These are phyloP conservation scores for Drosophila picticornis DNA, from an alignment of 2,888 invertebrate species.

Conservation along the genomic window DNA sequence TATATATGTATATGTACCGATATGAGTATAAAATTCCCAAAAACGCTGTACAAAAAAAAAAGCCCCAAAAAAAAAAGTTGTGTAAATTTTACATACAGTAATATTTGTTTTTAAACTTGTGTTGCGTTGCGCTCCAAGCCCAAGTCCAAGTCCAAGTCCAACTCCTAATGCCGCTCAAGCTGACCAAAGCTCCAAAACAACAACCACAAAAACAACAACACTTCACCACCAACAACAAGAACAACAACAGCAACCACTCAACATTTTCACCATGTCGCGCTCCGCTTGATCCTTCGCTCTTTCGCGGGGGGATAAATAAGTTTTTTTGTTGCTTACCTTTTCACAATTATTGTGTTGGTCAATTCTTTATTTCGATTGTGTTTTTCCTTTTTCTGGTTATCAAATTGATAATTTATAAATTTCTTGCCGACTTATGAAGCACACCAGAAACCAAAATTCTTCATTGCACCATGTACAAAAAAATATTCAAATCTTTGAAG, in stretches of 20 bases:
- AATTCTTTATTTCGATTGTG: conserved; percentile 22
- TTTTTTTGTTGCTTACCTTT: conserved; percentile 38
- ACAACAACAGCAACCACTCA: conserved; percentile 18
- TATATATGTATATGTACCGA: conserved; percentile 38
- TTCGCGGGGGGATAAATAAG: conserved; percentile 45
- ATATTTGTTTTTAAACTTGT: conserved; percentile 42
- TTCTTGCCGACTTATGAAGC: conserved; percentile 73
- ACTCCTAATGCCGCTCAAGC: conserved; percentile 34
- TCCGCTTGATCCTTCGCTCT: conserved; percentile 64
- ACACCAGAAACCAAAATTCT: conserved; percentile 64
- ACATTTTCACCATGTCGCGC: conserved; percentile 56
- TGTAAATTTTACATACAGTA: conserved; percentile 61
- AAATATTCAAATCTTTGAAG: conserved; percentile 36
- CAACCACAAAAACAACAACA: conserved; percentile 26
- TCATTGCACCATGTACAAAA: conserved; percentile 72
- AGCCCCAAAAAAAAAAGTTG: conserved; percentile 39
- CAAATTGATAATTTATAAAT: conserved; percentile 34
- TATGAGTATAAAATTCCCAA: conserved; percentile 29
- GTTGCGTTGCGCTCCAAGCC: conserved; percentile 52
- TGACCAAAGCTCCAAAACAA: conserved; percentile 50
- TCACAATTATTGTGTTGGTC: conserved; percentile 31
- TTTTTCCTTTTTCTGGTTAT: conserved; percentile 20
- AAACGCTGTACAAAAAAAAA: conserved; percentile 67
- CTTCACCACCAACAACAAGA: conserved; percentile 11
- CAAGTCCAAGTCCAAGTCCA: conserved; percentile 30